phyloP scores from a whole-genome alignment of 2,113 vertebrate genomes.

The Serilophus lunatus region DNA sequence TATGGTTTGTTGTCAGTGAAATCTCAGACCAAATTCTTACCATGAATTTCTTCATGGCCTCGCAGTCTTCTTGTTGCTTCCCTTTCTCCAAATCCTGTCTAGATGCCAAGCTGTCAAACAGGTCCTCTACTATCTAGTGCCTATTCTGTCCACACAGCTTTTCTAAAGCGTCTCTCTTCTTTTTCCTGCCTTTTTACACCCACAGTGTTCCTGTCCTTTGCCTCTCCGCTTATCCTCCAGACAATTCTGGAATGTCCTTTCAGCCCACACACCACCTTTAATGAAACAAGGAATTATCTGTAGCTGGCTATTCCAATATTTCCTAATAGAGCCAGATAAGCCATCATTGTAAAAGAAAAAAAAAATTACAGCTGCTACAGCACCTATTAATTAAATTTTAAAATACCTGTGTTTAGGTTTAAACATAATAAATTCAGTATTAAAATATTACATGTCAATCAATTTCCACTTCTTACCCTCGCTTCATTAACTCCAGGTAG shows the following conservation, averaged over 20 bases:
- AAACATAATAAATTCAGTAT: background rate
- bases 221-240: background rate
- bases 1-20: slow-evolving; percentile 23
- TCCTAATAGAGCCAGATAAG: background rate
- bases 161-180: background rate
- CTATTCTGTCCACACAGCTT: background rate
- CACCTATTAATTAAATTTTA: background rate
- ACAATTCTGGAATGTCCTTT: background rate
- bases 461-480: background rate
- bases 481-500: background rate
- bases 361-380: background rate
- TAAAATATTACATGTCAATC: background rate
- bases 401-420: background rate
- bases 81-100: background rate
- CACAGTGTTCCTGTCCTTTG: background rate
- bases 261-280: background rate
- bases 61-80: background rate
- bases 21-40: slow-evolving; percentile 32
- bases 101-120: background rate
- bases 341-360: background rate
- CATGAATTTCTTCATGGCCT: background rate
- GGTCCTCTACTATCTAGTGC: background rate
- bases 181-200: background rate
- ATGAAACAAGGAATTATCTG: background rate
- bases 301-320: background rate